Evolutionary conservation across 2,797 vertebrate genomes (phyloP).

Genomic region (Eulemur albifrons): DNA sequence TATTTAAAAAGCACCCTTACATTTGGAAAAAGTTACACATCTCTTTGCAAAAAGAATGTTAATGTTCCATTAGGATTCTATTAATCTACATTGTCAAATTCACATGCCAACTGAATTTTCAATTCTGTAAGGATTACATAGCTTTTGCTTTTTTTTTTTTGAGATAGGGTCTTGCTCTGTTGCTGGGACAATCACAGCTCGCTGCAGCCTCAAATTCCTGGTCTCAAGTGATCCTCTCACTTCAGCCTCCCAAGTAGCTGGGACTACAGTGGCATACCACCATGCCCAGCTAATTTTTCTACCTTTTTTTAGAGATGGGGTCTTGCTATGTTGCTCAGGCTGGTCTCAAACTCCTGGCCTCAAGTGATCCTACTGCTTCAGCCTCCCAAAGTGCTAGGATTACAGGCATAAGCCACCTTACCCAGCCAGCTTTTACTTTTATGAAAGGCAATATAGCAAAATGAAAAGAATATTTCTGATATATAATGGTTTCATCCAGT

Average conservation of each 20-base stretch:
- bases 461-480: constrained; percentile 6
- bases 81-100: background rate
- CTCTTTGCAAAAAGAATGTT: background rate
- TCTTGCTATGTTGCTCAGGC: background rate
- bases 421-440: constrained; percentile 2
- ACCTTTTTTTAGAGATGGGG: background rate
- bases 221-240: background rate
- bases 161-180: background rate
- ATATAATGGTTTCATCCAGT: background rate
- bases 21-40: background rate
- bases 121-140: constrained; percentile 8
- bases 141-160: constrained; percentile 27
- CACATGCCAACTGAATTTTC: constrained; percentile 5
- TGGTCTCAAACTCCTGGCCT: background rate
- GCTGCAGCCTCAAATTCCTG: too few relatives aligned
- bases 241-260: background rate
- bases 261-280: background rate
- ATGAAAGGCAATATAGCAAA: constrained; percentile 5
- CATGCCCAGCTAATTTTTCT: background rate
- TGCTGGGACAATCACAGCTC: too few relatives aligned
- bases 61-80: background rate
- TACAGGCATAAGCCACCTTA: background rate
- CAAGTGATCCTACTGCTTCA: background rate
- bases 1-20: background rate
- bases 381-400: background rate